Base-by-base conservation (phyloP, 1,140 invertebrate genomes). In the Dysdera silvatica region DNA sequence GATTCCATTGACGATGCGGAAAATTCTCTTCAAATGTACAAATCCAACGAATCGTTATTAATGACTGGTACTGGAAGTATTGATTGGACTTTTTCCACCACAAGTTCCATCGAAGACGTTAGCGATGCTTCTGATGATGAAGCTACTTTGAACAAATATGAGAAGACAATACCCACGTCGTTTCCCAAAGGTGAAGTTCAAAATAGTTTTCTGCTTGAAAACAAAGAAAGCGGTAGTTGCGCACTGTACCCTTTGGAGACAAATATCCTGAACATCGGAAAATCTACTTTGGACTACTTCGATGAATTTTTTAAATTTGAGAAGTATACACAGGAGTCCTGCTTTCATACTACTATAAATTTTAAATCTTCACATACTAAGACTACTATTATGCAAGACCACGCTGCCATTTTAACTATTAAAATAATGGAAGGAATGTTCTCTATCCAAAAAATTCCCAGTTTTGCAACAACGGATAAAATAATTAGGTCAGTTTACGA, bases 371-470 rank as follows among this genome's bases (percentile, higher is more conserved):
- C 3, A 32, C 29, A 26, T 20, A 24, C 12, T 49, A 61, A 18
- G 60, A 61, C 23, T 61, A 52, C 51, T 31, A 61, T 35, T 45
- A 54, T 5, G 47, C 61, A 62, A 26, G 61, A 62, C n/a, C 52
- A 55, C 23, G 55, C 49, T n/a, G 32, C 53, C n/a, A 45, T 55
- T 16, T 41, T 18, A 31, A 28, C 23, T 12, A 49, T 14, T 28
- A 10, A 49, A 28, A 26, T 18, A 28, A 28, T 28, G 47, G 29
- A 49, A 14, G 8, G 29, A n/a, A 26, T 18, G 24, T 49, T 8
- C 16, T 8, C 16, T 16, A n/a, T 3, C 29, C 32, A 7, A 14
- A 18, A 10, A 16, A 29, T 29, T 29, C 26, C 26, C 29, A 49
- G 7, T 49, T 8, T n/a, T 16, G 26, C 14, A 28, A 18, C 20